Base-by-base conservation (phyloP, 2,888 invertebrate genomes). In the Mechanitis mazaeus region DNA sequence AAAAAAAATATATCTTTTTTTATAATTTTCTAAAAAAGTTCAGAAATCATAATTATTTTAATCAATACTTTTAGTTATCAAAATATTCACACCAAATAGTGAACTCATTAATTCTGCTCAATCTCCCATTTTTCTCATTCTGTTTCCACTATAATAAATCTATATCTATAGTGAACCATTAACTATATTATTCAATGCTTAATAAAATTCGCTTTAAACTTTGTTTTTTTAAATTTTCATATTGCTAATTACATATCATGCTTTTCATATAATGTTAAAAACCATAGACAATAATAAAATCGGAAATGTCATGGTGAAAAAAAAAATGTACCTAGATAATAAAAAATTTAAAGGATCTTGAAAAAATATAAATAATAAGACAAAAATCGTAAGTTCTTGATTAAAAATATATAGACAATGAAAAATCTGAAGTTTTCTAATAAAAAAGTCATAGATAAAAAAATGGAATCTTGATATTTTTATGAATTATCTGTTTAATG, bases 91-190 rank as follows among this genome's bases (percentile, higher is more conserved):
- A 75, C 72, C 71, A 72, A 70, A 76, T 75, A 73, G 79, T 80
- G 72, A 84, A 87, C 89, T 90, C 89, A 88, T 89, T 86, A 81
- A 85, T 80, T 89, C 89, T 89, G 88, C 85, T 84, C 81, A 80
- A 84, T 85, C 88, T 89, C 87, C 87, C 87, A 50, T 50, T 87
- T 81, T 83, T 78, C 75, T 81, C 83, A 80, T 70, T 81, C 81
- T 64, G 61, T 66, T 64, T 46, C 42, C 42, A 42, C 42, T 42
- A 9, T 3, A 42, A 9, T 9, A 3, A 9, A 42, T 42, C 42
- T 9, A 11, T 11, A 42, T 42, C 42, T 42, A 42, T 42, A 42
- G 9, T 42, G 2, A 42, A 9, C 6, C 42, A 11, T 9, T 42
- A 42, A 9, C 6, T 9, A 11, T 9, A 9, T 2, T 9, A 9